A percentile compares a stretch with the other conserved stretches of the same genome.
Conservation (phyloP, 2,888 invertebrate genomes). For the Limenitis camilla region DNA sequence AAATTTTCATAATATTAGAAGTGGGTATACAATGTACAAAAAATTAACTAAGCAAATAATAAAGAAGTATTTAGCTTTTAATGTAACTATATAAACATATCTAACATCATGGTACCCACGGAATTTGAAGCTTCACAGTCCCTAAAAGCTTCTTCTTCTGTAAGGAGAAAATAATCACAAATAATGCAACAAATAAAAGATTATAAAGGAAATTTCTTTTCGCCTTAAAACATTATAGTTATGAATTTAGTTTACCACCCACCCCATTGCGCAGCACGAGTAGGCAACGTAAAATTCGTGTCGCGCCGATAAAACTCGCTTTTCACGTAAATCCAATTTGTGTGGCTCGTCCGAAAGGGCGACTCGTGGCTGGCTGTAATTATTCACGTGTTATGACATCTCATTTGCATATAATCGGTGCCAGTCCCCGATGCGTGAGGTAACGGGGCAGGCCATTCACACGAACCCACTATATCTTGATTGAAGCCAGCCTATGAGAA, state of each 20-base stretch:
- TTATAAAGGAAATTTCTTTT: background rate
- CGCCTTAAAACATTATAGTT: background rate
- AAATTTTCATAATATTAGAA: too few relatives aligned
- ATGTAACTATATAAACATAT: too few relatives aligned
- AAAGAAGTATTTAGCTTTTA: too few relatives aligned
- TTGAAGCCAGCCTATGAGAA: slow-evolving; percentile 68
- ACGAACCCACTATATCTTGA: slow-evolving; percentile 67
- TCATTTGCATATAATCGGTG: slow-evolving; percentile 73
- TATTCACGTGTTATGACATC: slow-evolving; percentile 75
- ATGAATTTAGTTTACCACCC: slow-evolving; percentile 2
- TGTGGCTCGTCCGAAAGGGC: slow-evolving; percentile 65
- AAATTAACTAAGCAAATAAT: too few relatives aligned
- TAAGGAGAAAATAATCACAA: too few relatives aligned
- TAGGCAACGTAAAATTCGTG: slow-evolving; percentile 49
- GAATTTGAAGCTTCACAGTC: too few relatives aligned
- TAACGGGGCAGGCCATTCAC: slow-evolving; percentile 70
- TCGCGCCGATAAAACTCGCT: slow-evolving; percentile 55
- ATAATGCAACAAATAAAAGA: too few relatives aligned
- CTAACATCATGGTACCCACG: too few relatives aligned
- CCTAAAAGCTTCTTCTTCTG: too few relatives aligned
- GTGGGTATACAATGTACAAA: too few relatives aligned
- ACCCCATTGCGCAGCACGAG: slow-evolving; percentile 12
- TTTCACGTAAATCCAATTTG: slow-evolving; percentile 72
- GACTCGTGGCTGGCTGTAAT: slow-evolving; percentile 68
- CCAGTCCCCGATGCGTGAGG: slow-evolving; percentile 66